These are phyloP conservation scores for Tragelaphus strepsiceros DNA, from an alignment of 2,113 vertebrate species.

Conservation along the genomic window DNA sequence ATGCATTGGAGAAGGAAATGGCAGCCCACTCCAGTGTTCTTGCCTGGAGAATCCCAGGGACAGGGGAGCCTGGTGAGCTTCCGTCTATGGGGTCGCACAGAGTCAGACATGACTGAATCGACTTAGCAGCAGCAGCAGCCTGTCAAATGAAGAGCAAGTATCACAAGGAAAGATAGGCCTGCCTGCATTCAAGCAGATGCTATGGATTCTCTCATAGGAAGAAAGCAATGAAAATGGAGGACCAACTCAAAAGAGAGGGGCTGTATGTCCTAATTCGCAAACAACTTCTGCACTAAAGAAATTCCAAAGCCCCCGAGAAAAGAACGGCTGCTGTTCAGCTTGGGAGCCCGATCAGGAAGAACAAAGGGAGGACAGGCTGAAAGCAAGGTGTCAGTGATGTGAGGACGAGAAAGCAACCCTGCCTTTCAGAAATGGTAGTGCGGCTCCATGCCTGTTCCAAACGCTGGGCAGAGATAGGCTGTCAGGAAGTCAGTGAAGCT, in stretches of 20 bases:
- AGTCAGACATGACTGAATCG: too few relatives aligned
- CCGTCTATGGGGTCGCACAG: too few relatives aligned
- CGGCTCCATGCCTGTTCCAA: background rate
- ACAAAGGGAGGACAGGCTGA: background rate
- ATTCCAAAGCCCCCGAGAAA: background rate
- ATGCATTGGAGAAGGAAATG: too few relatives aligned
- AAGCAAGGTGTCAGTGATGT: background rate
- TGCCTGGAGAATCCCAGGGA: too few relatives aligned
- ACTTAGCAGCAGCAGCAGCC: too few relatives aligned
- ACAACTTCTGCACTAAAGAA: background rate
- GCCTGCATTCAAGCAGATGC: conserved; percentile 1
- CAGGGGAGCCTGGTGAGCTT: too few relatives aligned
- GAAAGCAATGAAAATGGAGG: background rate
- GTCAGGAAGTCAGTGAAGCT: background rate
- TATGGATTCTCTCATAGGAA: background rate
- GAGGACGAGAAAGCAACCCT: background rate
- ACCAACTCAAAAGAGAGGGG: background rate
- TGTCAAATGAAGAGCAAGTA: background rate
- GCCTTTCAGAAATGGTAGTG: background rate
- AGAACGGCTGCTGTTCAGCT: background rate
- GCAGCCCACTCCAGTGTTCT: too few relatives aligned
- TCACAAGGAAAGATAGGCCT: background rate
- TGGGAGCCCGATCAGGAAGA: background rate
- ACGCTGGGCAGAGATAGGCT: background rate
- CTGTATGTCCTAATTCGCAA: background rate